Conservation (phyloP, 1,140 invertebrate genomes). For the Andrena cerasifolii region DNA sequence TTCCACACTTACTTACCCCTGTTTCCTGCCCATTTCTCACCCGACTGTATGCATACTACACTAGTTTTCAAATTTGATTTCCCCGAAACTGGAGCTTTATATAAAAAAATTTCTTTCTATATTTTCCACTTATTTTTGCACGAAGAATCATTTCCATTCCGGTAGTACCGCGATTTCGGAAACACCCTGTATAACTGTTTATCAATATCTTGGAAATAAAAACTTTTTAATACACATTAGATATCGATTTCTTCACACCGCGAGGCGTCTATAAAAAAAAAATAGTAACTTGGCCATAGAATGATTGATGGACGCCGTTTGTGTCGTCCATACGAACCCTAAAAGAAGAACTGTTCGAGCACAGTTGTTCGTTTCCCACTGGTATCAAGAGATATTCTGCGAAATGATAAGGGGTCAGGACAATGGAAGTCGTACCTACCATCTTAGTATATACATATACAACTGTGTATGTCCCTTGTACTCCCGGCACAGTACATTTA, state of each 20-base stretch:
- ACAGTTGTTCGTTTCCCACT: slow-evolving; percentile 71
- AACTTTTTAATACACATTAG: background rate
- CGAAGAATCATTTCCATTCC: too few species aligned
- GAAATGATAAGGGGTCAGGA: slow-evolving; percentile 68
- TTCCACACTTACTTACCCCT: too few species aligned
- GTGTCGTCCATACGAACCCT: slow-evolving; percentile 29
- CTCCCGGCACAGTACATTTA: slow-evolving; percentile 42
- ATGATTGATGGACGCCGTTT: slow-evolving; percentile 62
- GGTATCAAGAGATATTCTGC: slow-evolving; percentile 69
- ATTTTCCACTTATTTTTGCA: too few species aligned
- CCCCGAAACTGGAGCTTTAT: too few species aligned
- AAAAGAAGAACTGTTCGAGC: slow-evolving; percentile 51
- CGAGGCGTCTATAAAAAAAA: too few species aligned
- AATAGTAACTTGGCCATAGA: slow-evolving; percentile 22
- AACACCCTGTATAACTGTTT: too few species aligned
- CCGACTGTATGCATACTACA: too few species aligned
- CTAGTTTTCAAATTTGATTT: too few species aligned
- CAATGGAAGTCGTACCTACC: slow-evolving; percentile 62
- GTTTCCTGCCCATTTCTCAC: too few species aligned
- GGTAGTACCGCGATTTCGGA: too few species aligned
- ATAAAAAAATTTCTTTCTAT: too few species aligned
- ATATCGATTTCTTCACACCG: background rate
- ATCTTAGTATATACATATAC: slow-evolving; percentile 43
- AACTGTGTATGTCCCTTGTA: slow-evolving; percentile 28
- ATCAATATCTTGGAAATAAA: background rate